These are phyloP conservation scores for Eueremaeus valkanovi DNA, from an alignment of 2,888 invertebrate genomes.

Conservation along the genomic window DNA sequence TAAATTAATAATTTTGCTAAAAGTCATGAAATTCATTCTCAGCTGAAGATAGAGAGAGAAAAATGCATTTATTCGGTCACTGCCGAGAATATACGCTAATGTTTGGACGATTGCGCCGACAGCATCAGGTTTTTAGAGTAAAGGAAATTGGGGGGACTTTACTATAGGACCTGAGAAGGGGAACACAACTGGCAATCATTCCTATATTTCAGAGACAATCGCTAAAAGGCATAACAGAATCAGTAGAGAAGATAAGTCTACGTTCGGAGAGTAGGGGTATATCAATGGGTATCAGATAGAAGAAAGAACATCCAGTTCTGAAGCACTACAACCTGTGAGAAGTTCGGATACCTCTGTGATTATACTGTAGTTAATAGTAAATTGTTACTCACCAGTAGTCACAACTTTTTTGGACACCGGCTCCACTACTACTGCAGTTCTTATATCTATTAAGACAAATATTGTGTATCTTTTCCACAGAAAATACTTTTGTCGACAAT, in stretches of 20 bases:
- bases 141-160: constrained; percentile 1
- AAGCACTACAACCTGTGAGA: not conserved
- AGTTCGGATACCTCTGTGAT: not conserved
- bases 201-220: not conserved
- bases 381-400: too few species aligned
- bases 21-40: too few species aligned
- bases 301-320: not conserved
- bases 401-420: too few species aligned
- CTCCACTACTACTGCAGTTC: too few species aligned
- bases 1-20: too few species aligned
- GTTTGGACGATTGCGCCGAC: not conserved
- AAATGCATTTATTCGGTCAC: too few species aligned
- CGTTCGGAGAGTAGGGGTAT: not conserved
- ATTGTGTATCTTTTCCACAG: too few species aligned
- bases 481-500: too few species aligned
- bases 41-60: too few species aligned
- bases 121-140: constrained; percentile 7
- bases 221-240: not conserved
- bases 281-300: not conserved
- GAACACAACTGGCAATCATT: not conserved
- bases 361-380: too few species aligned
- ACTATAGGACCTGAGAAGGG: constrained; percentile 3
- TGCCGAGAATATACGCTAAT: not conserved
- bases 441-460: too few species aligned
- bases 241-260: not conserved